Conservation (phyloP, 1,140 invertebrate species). For the Tyrophagus putrescentiae region DNA sequence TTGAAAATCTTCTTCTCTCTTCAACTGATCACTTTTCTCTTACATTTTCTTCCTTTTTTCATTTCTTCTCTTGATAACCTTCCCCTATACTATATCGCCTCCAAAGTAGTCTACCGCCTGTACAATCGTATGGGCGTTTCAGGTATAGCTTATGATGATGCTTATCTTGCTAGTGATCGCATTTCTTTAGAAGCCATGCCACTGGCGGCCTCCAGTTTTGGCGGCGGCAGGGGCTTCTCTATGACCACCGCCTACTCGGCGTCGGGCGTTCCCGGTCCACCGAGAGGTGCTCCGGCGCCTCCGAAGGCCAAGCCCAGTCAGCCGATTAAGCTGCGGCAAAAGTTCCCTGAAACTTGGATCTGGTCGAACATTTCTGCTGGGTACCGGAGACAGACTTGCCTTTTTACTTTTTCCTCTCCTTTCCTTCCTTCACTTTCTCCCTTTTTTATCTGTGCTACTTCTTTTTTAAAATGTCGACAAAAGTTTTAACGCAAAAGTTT, state of each 20-base stretch:
- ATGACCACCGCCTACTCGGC: not conserved
- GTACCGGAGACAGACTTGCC: too few species aligned
- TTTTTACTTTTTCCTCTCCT: too few species aligned
- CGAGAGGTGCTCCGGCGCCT: not conserved
- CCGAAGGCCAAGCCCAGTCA: not conserved
- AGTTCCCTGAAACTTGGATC: constrained; percentile 39
- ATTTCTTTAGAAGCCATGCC: not conserved
- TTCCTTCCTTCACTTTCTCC: not conserved
- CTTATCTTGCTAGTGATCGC: not conserved
- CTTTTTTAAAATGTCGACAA: not conserved
- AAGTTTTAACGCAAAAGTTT: not conserved
- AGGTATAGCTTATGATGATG: not conserved
- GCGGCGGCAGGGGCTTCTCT: not conserved
- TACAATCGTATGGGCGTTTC: not conserved
- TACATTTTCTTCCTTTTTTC: not conserved
- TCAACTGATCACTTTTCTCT: not conserved
- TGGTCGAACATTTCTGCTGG: constrained; percentile 30
- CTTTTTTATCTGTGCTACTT: not conserved
- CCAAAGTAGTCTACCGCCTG: constrained; percentile 3
- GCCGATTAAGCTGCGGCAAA: constrained; percentile 26
- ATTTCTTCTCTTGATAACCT: not conserved
- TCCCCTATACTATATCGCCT: not conserved
- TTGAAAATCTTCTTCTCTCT: not conserved
- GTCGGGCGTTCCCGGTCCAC: not conserved
- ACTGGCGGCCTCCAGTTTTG: not conserved